Percentiles rank a stretch among this genome's conserved stretches.
phyloP scores from a whole-genome alignment of 2,113 vertebrate species.

The Bubo blakistoni region DNA sequence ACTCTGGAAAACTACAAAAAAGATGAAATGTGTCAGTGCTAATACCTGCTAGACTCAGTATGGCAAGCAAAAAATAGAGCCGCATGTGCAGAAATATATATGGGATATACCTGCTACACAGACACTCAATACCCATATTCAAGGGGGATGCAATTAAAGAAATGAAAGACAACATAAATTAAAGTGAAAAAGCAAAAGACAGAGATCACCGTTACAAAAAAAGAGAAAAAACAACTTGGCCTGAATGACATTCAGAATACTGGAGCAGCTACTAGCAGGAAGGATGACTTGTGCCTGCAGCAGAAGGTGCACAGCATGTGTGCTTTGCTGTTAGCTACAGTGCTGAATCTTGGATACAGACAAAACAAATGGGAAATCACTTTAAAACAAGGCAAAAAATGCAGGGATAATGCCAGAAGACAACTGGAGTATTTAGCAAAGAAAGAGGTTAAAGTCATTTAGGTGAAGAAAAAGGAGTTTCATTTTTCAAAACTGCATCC shows the following conservation, averaged over 20 bases:
- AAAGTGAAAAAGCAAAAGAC: not conserved
- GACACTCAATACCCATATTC: not conserved
- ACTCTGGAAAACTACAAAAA: not conserved
- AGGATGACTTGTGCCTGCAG: not conserved
- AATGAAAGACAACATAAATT: not conserved
- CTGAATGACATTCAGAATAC: not conserved
- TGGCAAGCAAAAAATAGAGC: not conserved
- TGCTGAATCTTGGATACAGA: not conserved
- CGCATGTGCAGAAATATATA: not conserved
- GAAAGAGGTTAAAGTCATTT: not conserved
- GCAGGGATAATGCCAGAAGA: not conserved
- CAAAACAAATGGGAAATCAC: not conserved
- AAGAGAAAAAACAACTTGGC: not conserved
- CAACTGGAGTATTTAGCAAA: not conserved
- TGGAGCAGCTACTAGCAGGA: not conserved
- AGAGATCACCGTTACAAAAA: not conserved
- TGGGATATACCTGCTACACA: not conserved
- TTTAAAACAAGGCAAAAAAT: not conserved
- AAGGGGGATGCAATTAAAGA: not conserved
- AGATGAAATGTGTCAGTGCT: not conserved
- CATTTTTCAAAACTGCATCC: not conserved
- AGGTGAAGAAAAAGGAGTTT: not conserved
- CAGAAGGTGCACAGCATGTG: conserved; percentile 22
- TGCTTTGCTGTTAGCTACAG: not conserved
- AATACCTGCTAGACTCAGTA: not conserved